A percentile compares a stretch with the other conserved stretches of the same genome.
Evolutionary conservation across 2,113 vertebrate genomes (phyloP).

Genomic region (Pseudolaguvia tuberculata): DNA sequence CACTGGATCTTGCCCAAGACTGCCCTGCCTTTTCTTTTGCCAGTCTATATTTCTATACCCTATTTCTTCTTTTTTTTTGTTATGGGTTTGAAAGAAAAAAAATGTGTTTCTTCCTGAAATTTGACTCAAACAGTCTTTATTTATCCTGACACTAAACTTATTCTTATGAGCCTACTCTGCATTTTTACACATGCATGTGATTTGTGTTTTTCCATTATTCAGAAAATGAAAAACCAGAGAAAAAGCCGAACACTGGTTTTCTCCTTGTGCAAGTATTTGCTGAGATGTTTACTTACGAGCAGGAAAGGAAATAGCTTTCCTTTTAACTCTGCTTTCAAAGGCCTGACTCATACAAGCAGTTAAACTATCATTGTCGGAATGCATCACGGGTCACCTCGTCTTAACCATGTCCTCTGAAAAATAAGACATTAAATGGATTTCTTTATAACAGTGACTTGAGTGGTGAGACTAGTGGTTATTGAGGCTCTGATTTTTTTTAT

Average conservation of each 20-base stretch:
- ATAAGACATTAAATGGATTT: background rate
- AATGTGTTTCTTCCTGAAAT: slow-evolving; percentile 26
- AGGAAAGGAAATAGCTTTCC: slow-evolving; percentile 15
- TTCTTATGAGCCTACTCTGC: background rate
- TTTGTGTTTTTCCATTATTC: slow-evolving; percentile 28
- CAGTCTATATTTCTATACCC: slow-evolving; percentile 40
- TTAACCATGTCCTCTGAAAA: background rate
- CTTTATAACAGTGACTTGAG: background rate
- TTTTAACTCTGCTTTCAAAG: slow-evolving; percentile 46
- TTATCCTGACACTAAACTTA: slow-evolving; percentile 2
- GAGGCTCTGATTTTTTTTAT: too few relatives aligned
- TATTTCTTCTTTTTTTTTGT: background rate
- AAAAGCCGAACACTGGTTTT: background rate
- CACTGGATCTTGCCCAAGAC: slow-evolving; percentile 43
- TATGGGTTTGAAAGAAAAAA: slow-evolving; percentile 29
- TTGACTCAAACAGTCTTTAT: background rate
- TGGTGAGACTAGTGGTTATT: too few relatives aligned
- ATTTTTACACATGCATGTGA: background rate
- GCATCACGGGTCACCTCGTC: background rate
- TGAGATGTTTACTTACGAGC: slow-evolving; percentile 22
- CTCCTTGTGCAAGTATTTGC: slow-evolving; percentile 20
- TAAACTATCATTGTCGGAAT: slow-evolving; percentile 22
- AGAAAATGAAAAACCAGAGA: background rate
- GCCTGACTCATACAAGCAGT: slow-evolving; percentile 3
- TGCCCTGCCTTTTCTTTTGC: slow-evolving; percentile 14